These are phyloP conservation scores for Ptychochromis oligacanthus DNA, from an alignment of 2,113 vertebrate genomes.

Conservation along the genomic window DNA sequence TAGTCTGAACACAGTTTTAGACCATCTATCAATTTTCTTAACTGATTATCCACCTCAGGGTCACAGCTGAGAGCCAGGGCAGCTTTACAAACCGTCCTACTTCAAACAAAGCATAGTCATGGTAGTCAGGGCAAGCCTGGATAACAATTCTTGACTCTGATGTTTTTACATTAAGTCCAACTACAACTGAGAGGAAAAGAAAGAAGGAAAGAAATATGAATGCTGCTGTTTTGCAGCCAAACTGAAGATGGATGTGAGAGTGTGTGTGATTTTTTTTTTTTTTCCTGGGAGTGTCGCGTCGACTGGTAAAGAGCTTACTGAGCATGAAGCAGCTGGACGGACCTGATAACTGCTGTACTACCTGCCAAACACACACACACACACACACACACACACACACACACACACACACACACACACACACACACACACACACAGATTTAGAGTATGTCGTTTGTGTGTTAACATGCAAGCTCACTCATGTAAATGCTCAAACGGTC, in stretches of 20 bases:
- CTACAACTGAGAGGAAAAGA: not conserved
- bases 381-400: not conserved
- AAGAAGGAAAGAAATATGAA: not conserved
- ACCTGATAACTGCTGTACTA: constrained; percentile 45
- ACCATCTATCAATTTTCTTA: not conserved
- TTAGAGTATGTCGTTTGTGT: not conserved
- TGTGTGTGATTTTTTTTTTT: not conserved
- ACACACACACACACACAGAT: not conserved
- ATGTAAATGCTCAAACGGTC: not conserved
- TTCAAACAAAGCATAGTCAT: not conserved
- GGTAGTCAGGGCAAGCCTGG: no score
- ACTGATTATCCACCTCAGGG: not conserved
- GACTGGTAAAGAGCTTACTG: constrained; percentile 55
- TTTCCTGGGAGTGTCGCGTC: constrained; percentile 6
- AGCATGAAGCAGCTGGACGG: constrained; percentile 57
- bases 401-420: constrained; percentile 19
- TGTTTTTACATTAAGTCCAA: not conserved
- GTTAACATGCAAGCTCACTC: not conserved
- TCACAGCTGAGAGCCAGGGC: not conserved
- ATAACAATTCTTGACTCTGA: not conserved
- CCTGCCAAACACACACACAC: constrained; percentile 28
- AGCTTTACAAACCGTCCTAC: not conserved
- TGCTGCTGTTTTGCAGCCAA: not conserved
- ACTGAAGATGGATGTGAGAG: not conserved
- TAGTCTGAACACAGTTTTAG: not conserved